These are phyloP conservation scores for Cercopithecus mitis DNA, from an alignment of 2,797 vertebrate genomes.

Conservation along the genomic window DNA sequence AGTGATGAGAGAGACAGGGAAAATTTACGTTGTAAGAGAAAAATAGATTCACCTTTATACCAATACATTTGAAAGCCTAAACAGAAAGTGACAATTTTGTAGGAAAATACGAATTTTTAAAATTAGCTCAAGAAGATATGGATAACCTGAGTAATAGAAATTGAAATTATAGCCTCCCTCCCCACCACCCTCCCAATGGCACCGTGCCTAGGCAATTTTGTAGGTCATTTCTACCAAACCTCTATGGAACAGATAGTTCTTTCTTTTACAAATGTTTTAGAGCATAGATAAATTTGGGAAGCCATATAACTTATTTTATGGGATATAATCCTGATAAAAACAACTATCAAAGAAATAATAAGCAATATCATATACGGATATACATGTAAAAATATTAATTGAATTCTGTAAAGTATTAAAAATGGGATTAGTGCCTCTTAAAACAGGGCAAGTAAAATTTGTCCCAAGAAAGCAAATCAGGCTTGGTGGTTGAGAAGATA, in stretches of 20 bases:
- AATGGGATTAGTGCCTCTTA: neutral
- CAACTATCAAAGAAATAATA: neutral
- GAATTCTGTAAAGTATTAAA: neutral
- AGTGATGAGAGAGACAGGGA: neutral
- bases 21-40: neutral
- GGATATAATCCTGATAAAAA: neutral
- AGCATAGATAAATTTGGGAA: neutral
- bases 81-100: neutral
- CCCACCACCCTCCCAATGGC: too few species aligned
- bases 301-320: neutral
- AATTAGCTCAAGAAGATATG: neutral
- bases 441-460: neutral
- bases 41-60: neutral
- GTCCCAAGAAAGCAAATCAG: neutral
- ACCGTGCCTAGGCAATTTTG: neutral
- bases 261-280: neutral
- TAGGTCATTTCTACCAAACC: neutral
- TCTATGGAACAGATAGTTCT: neutral
- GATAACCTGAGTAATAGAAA: neutral
- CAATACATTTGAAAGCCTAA: neutral
- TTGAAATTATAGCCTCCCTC: neutral
- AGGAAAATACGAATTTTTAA: neutral
- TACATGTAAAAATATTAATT: neutral
- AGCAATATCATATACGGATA: neutral
- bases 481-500: neutral